These are phyloP conservation scores for Antheraea assamensis DNA, from an alignment of 2,888 invertebrate genomes.

Conservation along the genomic window DNA sequence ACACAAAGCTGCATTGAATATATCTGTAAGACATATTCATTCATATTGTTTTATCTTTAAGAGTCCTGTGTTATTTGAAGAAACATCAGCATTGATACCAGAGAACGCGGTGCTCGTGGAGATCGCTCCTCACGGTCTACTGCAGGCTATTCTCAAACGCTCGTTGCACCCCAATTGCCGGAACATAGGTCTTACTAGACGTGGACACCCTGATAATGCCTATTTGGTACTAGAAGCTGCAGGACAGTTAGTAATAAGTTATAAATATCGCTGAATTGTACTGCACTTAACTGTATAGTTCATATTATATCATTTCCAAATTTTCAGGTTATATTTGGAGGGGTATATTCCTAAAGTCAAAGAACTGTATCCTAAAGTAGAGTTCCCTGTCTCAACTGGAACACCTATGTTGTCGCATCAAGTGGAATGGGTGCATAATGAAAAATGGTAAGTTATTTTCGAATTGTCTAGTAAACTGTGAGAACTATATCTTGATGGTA, in stretches of 20 bases:
- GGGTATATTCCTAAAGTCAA: no score
- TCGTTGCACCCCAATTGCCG: constrained; percentile 84
- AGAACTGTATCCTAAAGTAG: no score
- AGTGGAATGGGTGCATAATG: constrained; percentile 91
- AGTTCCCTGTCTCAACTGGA: no score
- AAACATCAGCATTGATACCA: constrained; percentile 87
- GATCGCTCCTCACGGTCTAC: constrained; percentile 93
- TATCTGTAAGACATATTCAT: no score
- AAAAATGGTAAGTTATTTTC: constrained; percentile 77
- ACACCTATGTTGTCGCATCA: constrained; percentile 91
- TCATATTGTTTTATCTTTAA: constrained; percentile 33
- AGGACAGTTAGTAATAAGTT: constrained; percentile 78
- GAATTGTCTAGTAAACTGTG: not conserved
- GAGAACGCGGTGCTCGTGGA: constrained; percentile 91
- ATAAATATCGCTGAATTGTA: not conserved
- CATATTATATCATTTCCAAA: not conserved
- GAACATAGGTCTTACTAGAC: constrained; percentile 88
- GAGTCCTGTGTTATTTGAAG: constrained; percentile 89
- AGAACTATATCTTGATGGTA: not conserved
- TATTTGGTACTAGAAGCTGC: constrained; percentile 82
- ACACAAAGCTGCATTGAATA: not conserved
- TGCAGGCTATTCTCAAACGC: constrained; percentile 93
- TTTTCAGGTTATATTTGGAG: constrained; percentile 86
- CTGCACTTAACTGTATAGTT: not conserved
- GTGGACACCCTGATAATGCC: constrained; percentile 83